phyloP scores from a whole-genome alignment of 37 sponge, comb jelly and placozoan species.

The Diacarnus erythraeanus region DNA sequence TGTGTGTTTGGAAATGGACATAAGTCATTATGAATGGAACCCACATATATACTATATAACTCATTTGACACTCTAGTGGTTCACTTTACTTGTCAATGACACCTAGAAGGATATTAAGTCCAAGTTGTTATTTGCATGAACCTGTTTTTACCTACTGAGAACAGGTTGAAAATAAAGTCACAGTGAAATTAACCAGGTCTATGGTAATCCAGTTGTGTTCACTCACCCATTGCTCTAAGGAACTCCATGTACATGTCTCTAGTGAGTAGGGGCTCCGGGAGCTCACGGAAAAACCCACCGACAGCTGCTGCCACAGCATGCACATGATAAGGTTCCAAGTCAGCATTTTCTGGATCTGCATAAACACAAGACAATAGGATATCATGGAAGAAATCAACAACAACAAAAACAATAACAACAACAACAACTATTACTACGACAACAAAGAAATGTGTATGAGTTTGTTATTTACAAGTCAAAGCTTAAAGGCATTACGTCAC shows the following conservation, averaged over 20 bases:
- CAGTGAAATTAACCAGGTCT: too few relatives aligned
- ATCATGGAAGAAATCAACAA: background rate
- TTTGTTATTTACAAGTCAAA: too few relatives aligned
- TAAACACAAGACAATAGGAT: background rate
- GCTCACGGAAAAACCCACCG: constrained; percentile 76
- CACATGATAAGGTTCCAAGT: constrained; percentile 56
- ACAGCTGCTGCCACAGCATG: constrained; percentile 74
- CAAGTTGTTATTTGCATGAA: too few relatives aligned
- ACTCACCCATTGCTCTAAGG: constrained; percentile 66
- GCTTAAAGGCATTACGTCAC: too few relatives aligned
- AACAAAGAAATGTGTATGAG: background rate
- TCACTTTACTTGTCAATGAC: too few relatives aligned
- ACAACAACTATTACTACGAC: background rate
- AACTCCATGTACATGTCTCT: constrained; percentile 74
- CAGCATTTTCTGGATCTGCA: constrained; percentile 59
- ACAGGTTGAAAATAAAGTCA: too few relatives aligned
- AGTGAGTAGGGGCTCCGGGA: constrained; percentile 92
- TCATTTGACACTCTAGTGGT: too few relatives aligned
- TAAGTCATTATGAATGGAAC: too few relatives aligned
- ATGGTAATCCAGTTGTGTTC: background rate
- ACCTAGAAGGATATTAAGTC: too few relatives aligned
- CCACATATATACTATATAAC: too few relatives aligned
- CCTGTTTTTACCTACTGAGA: too few relatives aligned
- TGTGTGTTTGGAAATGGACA: too few relatives aligned
- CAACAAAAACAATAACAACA: background rate